Conservation (phyloP, 2,888 invertebrate genomes). For the Heliconius ismenius region DNA sequence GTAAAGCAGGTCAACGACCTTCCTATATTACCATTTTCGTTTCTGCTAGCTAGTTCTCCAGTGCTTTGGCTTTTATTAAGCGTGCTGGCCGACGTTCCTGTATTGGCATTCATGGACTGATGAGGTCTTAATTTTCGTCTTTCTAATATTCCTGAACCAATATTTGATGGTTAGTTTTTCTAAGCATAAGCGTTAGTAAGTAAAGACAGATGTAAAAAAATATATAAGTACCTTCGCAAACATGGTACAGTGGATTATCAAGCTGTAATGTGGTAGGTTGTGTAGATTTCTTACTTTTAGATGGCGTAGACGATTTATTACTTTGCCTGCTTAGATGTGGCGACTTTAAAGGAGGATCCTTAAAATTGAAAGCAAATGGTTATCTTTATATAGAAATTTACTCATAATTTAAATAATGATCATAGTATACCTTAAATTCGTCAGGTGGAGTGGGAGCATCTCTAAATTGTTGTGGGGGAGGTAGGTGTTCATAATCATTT, state of each 20-base stretch:
- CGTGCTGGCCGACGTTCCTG: conserved; percentile 58
- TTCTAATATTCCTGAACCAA: conserved; percentile 74
- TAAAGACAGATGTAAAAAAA: not conserved
- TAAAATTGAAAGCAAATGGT: conserved; percentile 23
- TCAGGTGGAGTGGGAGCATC: conserved; percentile 90
- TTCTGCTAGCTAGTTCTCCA: conserved; percentile 78
- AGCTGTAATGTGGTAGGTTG: conserved; percentile 70
- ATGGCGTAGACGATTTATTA: conserved; percentile 75
- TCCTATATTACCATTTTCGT: conserved; percentile 69
- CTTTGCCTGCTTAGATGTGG: conserved; percentile 73
- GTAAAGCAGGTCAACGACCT: conserved; percentile 43
- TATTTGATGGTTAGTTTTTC: conserved; percentile 54
- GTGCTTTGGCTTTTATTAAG: conserved; percentile 82
- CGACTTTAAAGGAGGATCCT: conserved; percentile 77
- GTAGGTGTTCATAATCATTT: conserved; percentile 87
- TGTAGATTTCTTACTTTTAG: conserved; percentile 63
- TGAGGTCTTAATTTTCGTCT: conserved; percentile 73
- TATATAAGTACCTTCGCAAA: conserved; percentile 85
- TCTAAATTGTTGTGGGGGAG: conserved; percentile 92
- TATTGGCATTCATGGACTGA: conserved; percentile 63
- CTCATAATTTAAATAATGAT: not conserved
- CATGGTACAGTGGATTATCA: conserved; percentile 90
- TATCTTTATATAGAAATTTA: conserved; percentile 15
- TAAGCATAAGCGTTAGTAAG: conserved; percentile 54
- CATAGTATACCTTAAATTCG: conserved; percentile 79